Evolutionary conservation across 2,113 vertebrate genomes (phyloP).

Genomic region (Leuciscus idus): DNA sequence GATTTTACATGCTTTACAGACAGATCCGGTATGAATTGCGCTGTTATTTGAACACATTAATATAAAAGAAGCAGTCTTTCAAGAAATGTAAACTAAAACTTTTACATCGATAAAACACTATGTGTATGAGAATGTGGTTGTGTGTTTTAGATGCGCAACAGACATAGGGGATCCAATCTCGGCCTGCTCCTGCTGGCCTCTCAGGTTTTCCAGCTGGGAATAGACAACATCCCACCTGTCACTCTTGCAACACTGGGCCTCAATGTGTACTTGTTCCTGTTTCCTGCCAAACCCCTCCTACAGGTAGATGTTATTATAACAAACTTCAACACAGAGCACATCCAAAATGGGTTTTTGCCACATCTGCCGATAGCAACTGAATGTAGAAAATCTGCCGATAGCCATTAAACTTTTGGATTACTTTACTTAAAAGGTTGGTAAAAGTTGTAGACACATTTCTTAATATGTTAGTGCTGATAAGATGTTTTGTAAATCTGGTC

Average conservation of each 20-base stretch:
- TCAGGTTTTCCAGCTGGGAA: slow-evolving; percentile 84
- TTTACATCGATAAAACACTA: neutral
- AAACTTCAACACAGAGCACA: too few relatives aligned
- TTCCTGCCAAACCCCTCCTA: slow-evolving; percentile 76
- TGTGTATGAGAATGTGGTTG: neutral
- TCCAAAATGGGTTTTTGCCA: neutral
- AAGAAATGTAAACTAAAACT: neutral
- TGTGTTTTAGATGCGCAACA: slow-evolving; percentile 68
- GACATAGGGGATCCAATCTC: slow-evolving; percentile 74
- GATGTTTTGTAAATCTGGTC: slow-evolving; percentile 39
- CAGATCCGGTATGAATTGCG: neutral
- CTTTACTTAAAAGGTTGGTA: too few relatives aligned
- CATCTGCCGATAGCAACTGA: neutral
- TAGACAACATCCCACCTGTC: slow-evolving; percentile 88
- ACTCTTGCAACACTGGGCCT: slow-evolving; percentile 84
- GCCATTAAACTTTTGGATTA: too few relatives aligned
- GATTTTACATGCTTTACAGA: neutral
- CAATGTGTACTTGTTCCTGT: slow-evolving; percentile 87
- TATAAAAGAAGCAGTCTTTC: neutral
- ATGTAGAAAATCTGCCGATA: neutral
- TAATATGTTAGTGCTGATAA: neutral
- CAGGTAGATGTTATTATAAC: slow-evolving; percentile 57
- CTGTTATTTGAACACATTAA: neutral
- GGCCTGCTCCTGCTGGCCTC: slow-evolving; percentile 86
- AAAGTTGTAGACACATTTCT: neutral